Evolutionary conservation across 2,888 invertebrate genomes (phyloP).

Genomic region (Xestia sexstrigata): DNA sequence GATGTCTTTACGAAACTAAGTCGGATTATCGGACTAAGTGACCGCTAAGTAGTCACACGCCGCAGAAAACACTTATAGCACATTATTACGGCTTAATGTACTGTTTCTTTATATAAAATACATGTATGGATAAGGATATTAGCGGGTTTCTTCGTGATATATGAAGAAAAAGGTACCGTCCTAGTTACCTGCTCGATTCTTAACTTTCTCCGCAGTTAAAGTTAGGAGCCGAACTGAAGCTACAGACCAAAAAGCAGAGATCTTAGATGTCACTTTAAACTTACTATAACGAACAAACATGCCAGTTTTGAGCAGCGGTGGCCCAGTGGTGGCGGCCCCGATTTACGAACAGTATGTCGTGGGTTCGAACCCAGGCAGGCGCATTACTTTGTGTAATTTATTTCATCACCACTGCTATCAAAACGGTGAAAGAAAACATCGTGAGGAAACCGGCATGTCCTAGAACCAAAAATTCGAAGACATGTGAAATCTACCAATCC

Average conservation of each 20-base stretch:
- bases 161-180: neutral
- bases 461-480: too few species aligned
- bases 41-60: conserved; percentile 56
- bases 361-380: too few species aligned
- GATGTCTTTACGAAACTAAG: conserved; percentile 60
- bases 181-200: too few species aligned
- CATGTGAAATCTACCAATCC: too few species aligned
- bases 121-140: conserved; percentile 36
- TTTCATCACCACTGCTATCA: too few species aligned
- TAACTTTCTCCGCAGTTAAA: neutral
- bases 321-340: too few species aligned
- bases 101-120: conserved; percentile 53
- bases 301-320: too few species aligned
- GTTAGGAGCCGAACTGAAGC: neutral
- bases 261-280: neutral
- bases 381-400: too few species aligned
- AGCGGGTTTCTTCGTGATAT: conserved; percentile 34
- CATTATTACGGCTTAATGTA: conserved; percentile 51
- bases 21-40: conserved; percentile 62
- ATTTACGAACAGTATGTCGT: too few species aligned
- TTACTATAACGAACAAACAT: neutral
- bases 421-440: too few species aligned
- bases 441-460: too few species aligned
- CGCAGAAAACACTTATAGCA: conserved; percentile 61
- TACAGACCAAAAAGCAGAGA: neutral